Base-by-base conservation (phyloP, 2,888 invertebrate species). In the Macrophya annulata region DNA sequence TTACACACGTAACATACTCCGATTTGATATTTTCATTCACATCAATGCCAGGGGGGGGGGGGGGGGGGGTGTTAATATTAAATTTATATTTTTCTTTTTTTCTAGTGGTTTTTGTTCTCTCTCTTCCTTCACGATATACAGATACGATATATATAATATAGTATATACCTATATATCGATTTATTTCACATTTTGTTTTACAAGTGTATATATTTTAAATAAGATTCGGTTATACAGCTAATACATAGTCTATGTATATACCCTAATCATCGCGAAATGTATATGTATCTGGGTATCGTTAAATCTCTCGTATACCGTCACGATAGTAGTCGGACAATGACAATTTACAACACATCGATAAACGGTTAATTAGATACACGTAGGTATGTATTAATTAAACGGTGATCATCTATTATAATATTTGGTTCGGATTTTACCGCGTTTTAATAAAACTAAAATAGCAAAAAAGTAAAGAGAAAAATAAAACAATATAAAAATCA, bases 21-120 rank as follows among this genome's bases (percentile, higher is more conserved):
- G 65, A 25, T 82, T 71, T 77, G 71, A 71, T 83, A 83, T 82
- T 48, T 48, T 71, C 83, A 81, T 62, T 81, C 59, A 81, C 81
- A 81, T 81, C 81, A 12, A 81, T n/a, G 43, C n/a, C 1, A 3
- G 31, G 31, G 31, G 31, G 43, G 40, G 31, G 31, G 31, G 31
- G 31, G 31, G 43, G 40, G 31, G 31, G 3, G 31, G 43, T n/a
- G 31, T 55, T 51, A 59, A 48, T 51, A 15, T 10, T 37, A 31
- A 17, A 72, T 72, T 55, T 76, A 43, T 37, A 72, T 21, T 62
- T 62, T 25, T 10, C 12, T 48, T 48, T 5, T 48, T 48, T 48
- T 48, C 4, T 48, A n/a, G n/a, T n/a, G n/a, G n/a, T 48, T 48
- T 48, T 12, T 48, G 1, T 48, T 48, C 12, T 48, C 21, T 62